These are phyloP conservation scores for Ferdinandea cuprea DNA, from an alignment of 2,888 invertebrate species.

Conservation along the genomic window DNA sequence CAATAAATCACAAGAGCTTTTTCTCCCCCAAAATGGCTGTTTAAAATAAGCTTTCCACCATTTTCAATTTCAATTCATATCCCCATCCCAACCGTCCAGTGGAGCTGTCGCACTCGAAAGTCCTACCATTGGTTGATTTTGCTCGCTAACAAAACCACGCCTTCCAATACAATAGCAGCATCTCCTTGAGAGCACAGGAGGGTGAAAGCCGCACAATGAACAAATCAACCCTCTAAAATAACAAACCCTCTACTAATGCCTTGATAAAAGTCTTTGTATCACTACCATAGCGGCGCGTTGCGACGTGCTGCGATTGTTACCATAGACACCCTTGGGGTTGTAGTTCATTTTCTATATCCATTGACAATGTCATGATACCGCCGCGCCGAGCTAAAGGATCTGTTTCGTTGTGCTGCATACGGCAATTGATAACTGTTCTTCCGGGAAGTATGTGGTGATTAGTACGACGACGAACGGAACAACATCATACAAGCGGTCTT, in stretches of 20 bases:
- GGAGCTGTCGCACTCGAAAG: slow-evolving; percentile 17
- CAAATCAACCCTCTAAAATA: slow-evolving; percentile 53
- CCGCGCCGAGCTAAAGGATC: slow-evolving; percentile 36
- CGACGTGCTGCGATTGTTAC: slow-evolving; percentile 24
- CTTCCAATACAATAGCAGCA: slow-evolving; percentile 23
- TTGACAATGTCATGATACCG: slow-evolving; percentile 12
- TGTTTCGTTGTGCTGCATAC: slow-evolving; percentile 20
- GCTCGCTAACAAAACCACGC: slow-evolving; percentile 25
- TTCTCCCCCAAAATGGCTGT: slow-evolving; percentile 20
- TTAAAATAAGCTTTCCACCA: slow-evolving; percentile 9
- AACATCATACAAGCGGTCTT: slow-evolving; percentile 55
- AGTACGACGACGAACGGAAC: slow-evolving; percentile 58
- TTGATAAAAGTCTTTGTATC: slow-evolving; percentile 1
- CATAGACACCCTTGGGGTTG: slow-evolving; percentile 46
- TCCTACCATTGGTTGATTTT: slow-evolving; percentile 14
- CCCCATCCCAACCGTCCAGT: not conserved
- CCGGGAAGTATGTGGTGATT: slow-evolving; percentile 61
- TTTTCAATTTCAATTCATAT: not conserved
- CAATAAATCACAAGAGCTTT: not conserved
- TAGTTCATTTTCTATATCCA: slow-evolving; percentile 12
- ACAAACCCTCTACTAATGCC: slow-evolving; percentile 39
- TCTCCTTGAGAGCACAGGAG: slow-evolving; percentile 34
- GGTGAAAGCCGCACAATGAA: slow-evolving; percentile 41
- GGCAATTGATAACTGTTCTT: slow-evolving; percentile 53
- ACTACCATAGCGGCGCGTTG: slow-evolving; percentile 4